Conservation (phyloP, 2,888 invertebrate species). For the Brenthis hecate region DNA sequence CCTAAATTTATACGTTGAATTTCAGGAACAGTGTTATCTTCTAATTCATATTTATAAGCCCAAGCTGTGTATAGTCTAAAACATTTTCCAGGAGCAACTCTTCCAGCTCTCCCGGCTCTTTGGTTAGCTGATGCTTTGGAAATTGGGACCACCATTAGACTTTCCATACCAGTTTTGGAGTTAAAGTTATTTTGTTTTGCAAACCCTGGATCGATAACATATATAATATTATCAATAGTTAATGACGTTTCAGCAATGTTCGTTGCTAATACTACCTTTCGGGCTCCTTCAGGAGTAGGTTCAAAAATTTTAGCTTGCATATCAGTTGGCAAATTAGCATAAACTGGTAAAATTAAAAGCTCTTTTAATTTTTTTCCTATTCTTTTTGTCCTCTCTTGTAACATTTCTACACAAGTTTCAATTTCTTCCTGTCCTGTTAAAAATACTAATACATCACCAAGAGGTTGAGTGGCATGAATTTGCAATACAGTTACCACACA, state of each 20-base stretch:
- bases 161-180: constrained; percentile 99
- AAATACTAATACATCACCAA: constrained; percentile 98
- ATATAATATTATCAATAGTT: constrained; percentile 99
- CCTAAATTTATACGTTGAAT: constrained; percentile 98
- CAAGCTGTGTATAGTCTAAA: constrained; percentile 98
- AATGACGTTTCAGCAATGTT: constrained; percentile 99
- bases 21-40: constrained; percentile 99
- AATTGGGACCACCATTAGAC: constrained; percentile 98
- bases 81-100: constrained; percentile 98
- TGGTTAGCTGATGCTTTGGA: constrained; percentile 99
- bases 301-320: constrained; percentile 99
- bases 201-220: constrained; percentile 99
- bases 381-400: constrained; percentile 94
- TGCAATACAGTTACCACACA: constrained; percentile 98
- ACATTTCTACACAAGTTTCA: constrained; percentile 93
- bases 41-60: constrained; percentile 99
- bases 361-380: constrained; percentile 97
- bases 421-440: constrained; percentile 97
- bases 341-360: constrained; percentile 96
- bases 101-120: constrained; percentile 96
- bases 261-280: constrained; percentile 98
- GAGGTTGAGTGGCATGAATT: constrained; percentile 98
- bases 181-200: constrained; percentile 99
- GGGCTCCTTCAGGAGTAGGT: constrained; percentile 96
- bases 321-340: constrained; percentile 98